Percentiles rank a stretch among this genome's conserved stretches.
Evolutionary conservation across 53 echinoderm and acorn worm species (phyloP).

Genomic region (Crossaster papposus): DNA sequence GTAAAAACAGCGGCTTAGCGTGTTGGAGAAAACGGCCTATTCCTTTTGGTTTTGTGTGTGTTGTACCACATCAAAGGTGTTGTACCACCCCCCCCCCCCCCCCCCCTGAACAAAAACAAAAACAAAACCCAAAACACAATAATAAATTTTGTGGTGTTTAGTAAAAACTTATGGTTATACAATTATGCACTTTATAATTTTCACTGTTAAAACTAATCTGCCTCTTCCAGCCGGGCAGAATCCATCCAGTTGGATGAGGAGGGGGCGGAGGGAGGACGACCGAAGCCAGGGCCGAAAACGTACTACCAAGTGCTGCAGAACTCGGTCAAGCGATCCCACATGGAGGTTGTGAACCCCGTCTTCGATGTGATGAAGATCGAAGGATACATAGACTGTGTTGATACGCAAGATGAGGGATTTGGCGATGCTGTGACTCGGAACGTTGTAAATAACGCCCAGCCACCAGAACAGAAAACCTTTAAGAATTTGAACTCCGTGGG

Average conservation of each 20-base stretch:
- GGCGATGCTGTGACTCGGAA: background rate
- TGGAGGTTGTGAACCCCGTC: background rate
- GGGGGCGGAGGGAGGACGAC: background rate
- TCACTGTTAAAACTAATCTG: background rate
- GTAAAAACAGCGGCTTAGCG: no score
- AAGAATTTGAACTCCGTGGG: background rate
- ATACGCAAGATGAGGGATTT: background rate
- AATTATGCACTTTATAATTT: no score
- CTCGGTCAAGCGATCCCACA: background rate
- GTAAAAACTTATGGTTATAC: no score
- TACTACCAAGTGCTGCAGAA: background rate
- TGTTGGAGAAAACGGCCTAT: no score
- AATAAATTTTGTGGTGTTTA: no score
- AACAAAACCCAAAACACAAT: no score
- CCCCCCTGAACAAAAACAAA: no score
- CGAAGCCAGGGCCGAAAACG: background rate
- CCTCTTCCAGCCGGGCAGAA: background rate
- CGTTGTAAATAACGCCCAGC: background rate
- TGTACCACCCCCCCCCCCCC: no score
- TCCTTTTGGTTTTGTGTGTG: no score
- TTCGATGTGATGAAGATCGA: constrained; percentile 6
- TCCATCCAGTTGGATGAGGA: background rate
- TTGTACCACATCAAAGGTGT: no score
- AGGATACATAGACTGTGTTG: constrained; percentile 3
- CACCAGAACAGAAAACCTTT: background rate